Base-by-base conservation (phyloP, 64 coral and sea anemone species). In the Catalaphyllia jardinei region DNA sequence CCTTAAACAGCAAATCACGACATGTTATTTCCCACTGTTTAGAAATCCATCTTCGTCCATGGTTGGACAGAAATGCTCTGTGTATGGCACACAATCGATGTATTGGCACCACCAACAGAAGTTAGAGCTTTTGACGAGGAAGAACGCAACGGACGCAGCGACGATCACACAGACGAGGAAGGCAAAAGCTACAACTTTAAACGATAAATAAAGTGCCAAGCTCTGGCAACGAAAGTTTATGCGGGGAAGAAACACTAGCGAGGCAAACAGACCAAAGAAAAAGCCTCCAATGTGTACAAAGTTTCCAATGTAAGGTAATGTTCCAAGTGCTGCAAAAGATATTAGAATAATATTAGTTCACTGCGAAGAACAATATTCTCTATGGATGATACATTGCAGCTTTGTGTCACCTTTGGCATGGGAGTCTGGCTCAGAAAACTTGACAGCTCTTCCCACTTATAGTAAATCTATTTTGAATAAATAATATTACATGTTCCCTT, bases 281-380 rank as follows among this genome's bases (percentile, higher is more conserved):
- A 96, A 96, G 11, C 94, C 94, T 27, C 94, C 94, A 39, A 96
- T 93, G 54, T 96, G 94, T 10, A 96, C 94, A 76, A 96, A 96
- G 72, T 96, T 96, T 11, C 94, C 94, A 55, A 96, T 88, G 83
- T 93, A 96, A 2, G 94, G 94, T 7, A 96, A 71, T n/a, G 94
- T 96, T 27, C 94, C 94, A 15, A 96, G 20, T 8, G 59, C 94
- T 96, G 52, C 5, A 86, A 71, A 31, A 49, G 60, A 78, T 28
- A 86, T 15, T 19, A 22, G 28, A n/a, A 86, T 67, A 52, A 52
- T 19, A 29, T 27, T 27, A 11, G 22, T 69, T 69, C n/a, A 27
- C 0, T 11, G 1, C 2, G n/a, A 27, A 27, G 9, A 69, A 27
- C 4, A 9, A 27, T 25, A 7, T 27, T 27, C n/a, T 57, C 42